These are phyloP conservation scores for Sebastes aleutianus DNA, from an alignment of 2,797 vertebrate genomes.

Conservation along the genomic window DNA sequence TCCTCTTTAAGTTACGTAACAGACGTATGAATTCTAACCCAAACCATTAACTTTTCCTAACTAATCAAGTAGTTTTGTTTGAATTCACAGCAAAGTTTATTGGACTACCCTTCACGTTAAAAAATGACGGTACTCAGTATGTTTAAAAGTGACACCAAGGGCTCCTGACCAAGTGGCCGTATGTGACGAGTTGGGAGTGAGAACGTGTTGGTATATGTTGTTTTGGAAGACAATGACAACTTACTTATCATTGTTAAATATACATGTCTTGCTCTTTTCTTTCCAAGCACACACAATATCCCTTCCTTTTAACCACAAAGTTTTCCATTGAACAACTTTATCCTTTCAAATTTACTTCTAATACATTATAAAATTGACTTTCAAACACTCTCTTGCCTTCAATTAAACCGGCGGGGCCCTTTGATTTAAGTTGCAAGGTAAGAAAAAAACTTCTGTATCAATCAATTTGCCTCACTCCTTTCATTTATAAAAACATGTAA, in stretches of 20 bases:
- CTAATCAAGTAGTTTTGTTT: no score
- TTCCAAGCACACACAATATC: background rate
- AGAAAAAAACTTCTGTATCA: constrained; percentile 71
- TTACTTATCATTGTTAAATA: background rate
- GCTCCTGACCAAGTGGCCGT: background rate
- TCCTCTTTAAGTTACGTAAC: no score
- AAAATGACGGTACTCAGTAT: no score
- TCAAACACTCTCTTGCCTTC: constrained; percentile 62
- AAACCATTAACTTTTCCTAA: no score
- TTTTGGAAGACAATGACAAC: background rate
- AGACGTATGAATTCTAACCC: no score
- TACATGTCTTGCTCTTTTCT: background rate
- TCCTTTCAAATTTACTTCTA: constrained; percentile 66
- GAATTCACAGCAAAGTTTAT: no score
- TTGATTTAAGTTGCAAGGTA: constrained; percentile 78
- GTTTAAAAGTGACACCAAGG: background rate
- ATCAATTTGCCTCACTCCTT: constrained; percentile 80
- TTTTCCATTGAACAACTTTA: constrained; percentile 45
- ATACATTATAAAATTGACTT: constrained; percentile 63
- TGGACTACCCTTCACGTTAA: no score
- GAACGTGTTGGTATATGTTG: background rate
- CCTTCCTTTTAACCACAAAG: constrained; percentile 28
- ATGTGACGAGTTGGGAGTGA: background rate
- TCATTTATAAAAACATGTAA: constrained; percentile 80
- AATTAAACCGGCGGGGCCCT: constrained; percentile 74